phyloP scores from a whole-genome alignment of 2,797 vertebrate species.

The Schizothorax lantsangensis region DNA sequence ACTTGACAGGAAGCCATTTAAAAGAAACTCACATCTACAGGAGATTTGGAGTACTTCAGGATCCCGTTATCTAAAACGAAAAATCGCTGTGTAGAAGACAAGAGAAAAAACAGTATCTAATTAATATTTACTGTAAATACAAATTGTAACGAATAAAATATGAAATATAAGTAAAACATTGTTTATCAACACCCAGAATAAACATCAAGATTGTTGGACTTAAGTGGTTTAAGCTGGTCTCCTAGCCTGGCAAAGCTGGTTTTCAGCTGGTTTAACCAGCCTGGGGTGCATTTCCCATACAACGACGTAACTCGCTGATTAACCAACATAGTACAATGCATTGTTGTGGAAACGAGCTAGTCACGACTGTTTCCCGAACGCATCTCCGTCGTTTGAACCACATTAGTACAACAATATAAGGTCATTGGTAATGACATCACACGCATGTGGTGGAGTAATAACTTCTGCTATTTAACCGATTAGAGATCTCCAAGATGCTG shows the following conservation, averaged over 20 bases:
- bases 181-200: background rate
- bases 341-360: too few relatives aligned
- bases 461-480: too few relatives aligned
- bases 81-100: slow-evolving; percentile 85
- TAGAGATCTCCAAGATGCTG: too few relatives aligned
- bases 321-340: too few relatives aligned
- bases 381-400: too few relatives aligned
- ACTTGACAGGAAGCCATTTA: slow-evolving; percentile 50
- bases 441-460: too few relatives aligned
- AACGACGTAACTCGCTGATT: too few relatives aligned
- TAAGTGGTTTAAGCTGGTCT: background rate
- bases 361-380: too few relatives aligned
- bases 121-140: background rate
- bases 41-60: slow-evolving; percentile 98
- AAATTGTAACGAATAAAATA: background rate
- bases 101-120: slow-evolving; percentile 47
- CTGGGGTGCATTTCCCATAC: too few relatives aligned
- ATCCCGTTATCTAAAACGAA: slow-evolving; percentile 99
- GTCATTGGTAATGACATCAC: too few relatives aligned
- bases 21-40: slow-evolving; percentile 93
- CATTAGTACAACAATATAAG: too few relatives aligned
- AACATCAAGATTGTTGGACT: background rate
- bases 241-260: background rate
- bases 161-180: background rate
- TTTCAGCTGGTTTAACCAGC: background rate